phyloP scores from a whole-genome alignment of 2,113 vertebrate species.

The Gavia stellata region DNA sequence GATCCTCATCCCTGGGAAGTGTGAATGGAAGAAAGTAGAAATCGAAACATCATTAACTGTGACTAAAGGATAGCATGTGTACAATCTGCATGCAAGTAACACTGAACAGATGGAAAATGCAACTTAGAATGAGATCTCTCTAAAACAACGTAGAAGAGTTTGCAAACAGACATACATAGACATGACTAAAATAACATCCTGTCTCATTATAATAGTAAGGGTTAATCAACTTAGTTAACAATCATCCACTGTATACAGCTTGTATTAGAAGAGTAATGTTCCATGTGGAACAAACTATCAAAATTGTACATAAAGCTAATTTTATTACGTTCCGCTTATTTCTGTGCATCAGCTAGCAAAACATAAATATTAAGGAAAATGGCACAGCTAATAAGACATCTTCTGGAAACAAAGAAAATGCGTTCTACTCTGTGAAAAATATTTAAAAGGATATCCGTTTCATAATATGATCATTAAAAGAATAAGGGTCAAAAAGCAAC shows the following conservation, averaged over 20 bases:
- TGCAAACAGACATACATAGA: not conserved
- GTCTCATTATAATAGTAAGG: not conserved
- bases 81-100: not conserved
- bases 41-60: not conserved
- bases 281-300: not conserved
- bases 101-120: not conserved
- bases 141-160: not conserved
- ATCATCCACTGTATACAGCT: not conserved
- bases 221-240: not conserved
- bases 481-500: not conserved
- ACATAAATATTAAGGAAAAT: not conserved
- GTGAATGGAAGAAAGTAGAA: not conserved
- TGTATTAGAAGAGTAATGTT: not conserved
- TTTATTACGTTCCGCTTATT: not conserved
- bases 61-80: not conserved
- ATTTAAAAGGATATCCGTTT: not conserved
- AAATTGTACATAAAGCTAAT: not conserved
- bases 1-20: not conserved
- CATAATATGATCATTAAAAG: not conserved
- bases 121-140: not conserved
- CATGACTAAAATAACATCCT: not conserved
- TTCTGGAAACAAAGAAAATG: not conserved
- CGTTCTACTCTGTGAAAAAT: not conserved
- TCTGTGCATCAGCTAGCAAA: not conserved
- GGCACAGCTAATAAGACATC: not conserved